These are phyloP conservation scores for Parazoanthus atlanticus DNA, from an alignment of 92 coral and sea anemone genomes.

Conservation along the genomic window DNA sequence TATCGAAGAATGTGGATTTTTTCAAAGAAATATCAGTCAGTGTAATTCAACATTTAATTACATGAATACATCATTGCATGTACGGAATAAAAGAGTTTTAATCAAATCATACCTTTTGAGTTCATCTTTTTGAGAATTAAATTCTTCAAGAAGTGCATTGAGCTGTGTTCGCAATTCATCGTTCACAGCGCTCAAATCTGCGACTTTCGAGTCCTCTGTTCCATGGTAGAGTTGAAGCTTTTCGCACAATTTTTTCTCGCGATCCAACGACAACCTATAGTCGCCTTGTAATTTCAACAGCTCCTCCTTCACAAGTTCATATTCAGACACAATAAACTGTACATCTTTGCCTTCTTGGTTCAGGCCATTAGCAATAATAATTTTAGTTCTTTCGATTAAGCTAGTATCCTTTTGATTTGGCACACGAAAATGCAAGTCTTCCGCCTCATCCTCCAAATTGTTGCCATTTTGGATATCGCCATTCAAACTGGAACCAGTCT, in stretches of 20 bases:
- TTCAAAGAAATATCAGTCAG: too few relatives aligned
- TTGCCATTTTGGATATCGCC: slow-evolving; percentile 38
- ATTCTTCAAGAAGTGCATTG: slow-evolving; percentile 69
- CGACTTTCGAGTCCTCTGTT: slow-evolving; percentile 70
- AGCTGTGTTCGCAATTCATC: slow-evolving; percentile 85
- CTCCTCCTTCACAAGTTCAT: slow-evolving; percentile 73
- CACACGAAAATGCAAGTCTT: neutral
- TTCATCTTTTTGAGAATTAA: slow-evolving; percentile 69
- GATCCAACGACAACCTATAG: slow-evolving; percentile 70
- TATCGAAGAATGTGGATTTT: neutral
- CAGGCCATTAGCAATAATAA: slow-evolving; percentile 59
- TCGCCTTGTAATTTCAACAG: slow-evolving; percentile 74
- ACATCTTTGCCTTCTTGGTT: slow-evolving; percentile 68
- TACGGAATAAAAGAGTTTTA: neutral
- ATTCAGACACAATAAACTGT: slow-evolving; percentile 66
- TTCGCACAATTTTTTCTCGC: slow-evolving; percentile 76
- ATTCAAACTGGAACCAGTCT: slow-evolving; percentile 1
- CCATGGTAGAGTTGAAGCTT: slow-evolving; percentile 70
- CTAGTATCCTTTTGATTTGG: neutral
- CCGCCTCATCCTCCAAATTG: slow-evolving; percentile 9
- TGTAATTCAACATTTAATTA: neutral
- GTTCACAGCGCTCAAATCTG: slow-evolving; percentile 76
- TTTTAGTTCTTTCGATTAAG: slow-evolving; percentile 25
- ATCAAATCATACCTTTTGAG: slow-evolving; percentile 74
- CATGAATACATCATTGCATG: neutral